Base-by-base conservation (phyloP, 2,113 vertebrate species). In the Puma concolor region DNA sequence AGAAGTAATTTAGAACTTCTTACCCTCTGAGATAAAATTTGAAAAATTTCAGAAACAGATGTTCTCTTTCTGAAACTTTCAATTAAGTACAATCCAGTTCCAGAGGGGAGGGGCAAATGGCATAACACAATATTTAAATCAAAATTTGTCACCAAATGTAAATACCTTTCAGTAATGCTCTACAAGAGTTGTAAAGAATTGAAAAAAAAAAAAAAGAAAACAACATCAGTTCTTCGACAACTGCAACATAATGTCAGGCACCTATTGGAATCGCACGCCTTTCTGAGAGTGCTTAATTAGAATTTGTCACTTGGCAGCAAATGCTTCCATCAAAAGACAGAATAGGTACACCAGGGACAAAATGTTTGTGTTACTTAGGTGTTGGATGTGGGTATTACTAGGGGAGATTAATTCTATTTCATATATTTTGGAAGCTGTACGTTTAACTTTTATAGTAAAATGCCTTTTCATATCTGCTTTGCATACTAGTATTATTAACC, bases 1-100 rank as follows among this genome's bases (percentile, higher is more conserved):
- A 97, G 96, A 98, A 91, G 95, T 94, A 98, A 98, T 98, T 98
- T 98, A 93, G 96, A 98, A 97, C 29, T 98, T 98, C 98, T 98
- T 96, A 94, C 86, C 16, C 27, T 69, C 67, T 14, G 63, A 96
- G 94, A 88, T 91, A 97, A 94, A 57, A 52, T 48, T 89, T 69
- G 0, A 64, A 97, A 96, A 33, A 77, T 92, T 97, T 83, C 12
- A 90, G 25, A 98, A 98, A 54, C 89, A 98, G 79, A 67, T 97
- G 36, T 94, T 98, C 5, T 72, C 50, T 80, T 54, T 80, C n/a
- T 15, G 60, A 36, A 96, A 54, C 16, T 98, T 98, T 98, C 72
- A 98, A 63, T 96, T 91, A 97, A 95, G 52, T 4, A 96, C 81
- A 85, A 60, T 74, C 31, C 72, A 96, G 66, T 96, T 98, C 72